phyloP scores from a whole-genome alignment of 2,113 vertebrate genomes.

The Herpailurus yagouaroundi region DNA sequence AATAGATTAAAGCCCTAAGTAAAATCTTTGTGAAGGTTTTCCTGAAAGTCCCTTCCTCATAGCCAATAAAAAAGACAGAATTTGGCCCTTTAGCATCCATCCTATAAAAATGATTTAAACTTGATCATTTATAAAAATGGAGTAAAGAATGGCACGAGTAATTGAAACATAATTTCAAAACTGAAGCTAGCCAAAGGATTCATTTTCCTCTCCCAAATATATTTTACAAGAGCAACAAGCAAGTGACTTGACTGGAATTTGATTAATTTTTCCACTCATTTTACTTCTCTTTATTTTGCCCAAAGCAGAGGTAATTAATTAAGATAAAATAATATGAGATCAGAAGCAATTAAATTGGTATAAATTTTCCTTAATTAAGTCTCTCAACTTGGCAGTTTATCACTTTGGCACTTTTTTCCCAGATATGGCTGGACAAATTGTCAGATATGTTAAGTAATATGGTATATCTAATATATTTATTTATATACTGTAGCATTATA shows the following conservation, averaged over 20 bases:
- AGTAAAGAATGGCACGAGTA: background rate
- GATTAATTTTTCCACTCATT: conserved; percentile 58
- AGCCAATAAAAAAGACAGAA: background rate
- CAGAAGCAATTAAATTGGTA: conserved; percentile 73
- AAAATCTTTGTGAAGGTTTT: background rate
- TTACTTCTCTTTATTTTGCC: conserved; percentile 69
- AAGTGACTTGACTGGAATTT: conserved; percentile 48
- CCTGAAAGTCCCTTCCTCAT: background rate
- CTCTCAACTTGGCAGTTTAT: conserved; percentile 64
- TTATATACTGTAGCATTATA: background rate
- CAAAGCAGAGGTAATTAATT: conserved; percentile 78
- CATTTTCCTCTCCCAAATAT: conserved; percentile 35
- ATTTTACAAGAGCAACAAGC: conserved; percentile 59
- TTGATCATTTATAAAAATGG: background rate
- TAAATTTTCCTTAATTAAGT: conserved; percentile 78
- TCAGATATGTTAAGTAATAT: conserved; percentile 21
- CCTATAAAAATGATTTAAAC: background rate
- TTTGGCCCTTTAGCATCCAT: background rate
- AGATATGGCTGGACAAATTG: conserved; percentile 30
- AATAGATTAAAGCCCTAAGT: background rate
- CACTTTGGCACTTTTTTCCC: conserved; percentile 54
- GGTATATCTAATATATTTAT: background rate
- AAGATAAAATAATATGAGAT: conserved; percentile 73
- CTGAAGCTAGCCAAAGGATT: background rate
- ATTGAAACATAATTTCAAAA: background rate